A percentile compares a stretch with the other conserved stretches of the same genome.
phyloP scores from a whole-genome alignment of 2,888 invertebrate genomes.

The Leuctra nigra region DNA sequence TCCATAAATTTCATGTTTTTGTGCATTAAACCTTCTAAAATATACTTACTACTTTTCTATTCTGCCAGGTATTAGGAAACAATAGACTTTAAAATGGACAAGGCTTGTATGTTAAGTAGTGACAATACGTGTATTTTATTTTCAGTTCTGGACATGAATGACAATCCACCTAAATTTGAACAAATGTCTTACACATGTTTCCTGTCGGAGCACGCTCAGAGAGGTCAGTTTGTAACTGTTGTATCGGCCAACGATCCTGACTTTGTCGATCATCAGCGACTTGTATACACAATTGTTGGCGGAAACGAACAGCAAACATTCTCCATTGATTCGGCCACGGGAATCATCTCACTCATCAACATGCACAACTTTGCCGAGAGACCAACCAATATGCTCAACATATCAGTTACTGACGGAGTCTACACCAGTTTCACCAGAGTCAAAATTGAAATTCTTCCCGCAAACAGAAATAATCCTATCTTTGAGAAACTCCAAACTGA shows the following conservation, averaged over 20 bases:
- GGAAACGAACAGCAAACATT: conserved; percentile 74
- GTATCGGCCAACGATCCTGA: conserved; percentile 87
- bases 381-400: conserved; percentile 66
- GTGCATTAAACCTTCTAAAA: no score
- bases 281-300: conserved; percentile 74
- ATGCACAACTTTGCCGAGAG: conserved; percentile 64
- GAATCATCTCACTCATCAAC: conserved; percentile 63
- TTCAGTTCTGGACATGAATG: conserved; percentile 80
- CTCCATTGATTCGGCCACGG: conserved; percentile 52
- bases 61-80: background rate
- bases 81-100: background rate
- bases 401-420: conserved; percentile 93
- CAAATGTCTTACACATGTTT: conserved; percentile 70
- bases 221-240: conserved; percentile 83
- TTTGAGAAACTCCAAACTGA: conserved; percentile 74
- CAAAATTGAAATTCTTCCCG: conserved; percentile 68
- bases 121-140: no score
- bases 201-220: conserved; percentile 71
- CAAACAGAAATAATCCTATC: conserved; percentile 71
- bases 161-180: conserved; percentile 82
- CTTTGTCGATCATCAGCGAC: conserved; percentile 61
- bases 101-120: background rate
- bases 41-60: background rate
- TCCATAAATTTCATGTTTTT: no score
- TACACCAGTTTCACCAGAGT: conserved; percentile 83